Base-by-base conservation (phyloP, 2,113 vertebrate species). In the Pungitius pungitius region DNA sequence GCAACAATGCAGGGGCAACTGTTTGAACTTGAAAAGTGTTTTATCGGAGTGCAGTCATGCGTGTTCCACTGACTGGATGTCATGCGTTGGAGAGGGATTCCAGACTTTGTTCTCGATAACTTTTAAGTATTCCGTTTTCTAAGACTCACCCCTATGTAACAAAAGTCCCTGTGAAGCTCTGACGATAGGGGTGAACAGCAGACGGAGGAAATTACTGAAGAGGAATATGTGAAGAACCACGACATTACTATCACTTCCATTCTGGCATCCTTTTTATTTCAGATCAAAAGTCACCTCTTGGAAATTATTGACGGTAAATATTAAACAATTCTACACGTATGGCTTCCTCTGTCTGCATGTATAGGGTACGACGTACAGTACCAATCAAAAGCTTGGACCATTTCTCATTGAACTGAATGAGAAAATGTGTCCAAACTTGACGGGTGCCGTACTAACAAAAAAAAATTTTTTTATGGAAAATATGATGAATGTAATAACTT, bases 11-110 rank as follows among this genome's bases (percentile, higher is more conserved):
- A 15, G 5, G 12, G 82, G 85, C 81, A 60, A 82, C 78, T 77
- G 87, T 90, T 92, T 91, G 82, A 91, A 90, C 87, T 87, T 82
- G 70, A 77, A 54, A 71, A 72, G 79, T 83, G 86, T 91, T 88
- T 92, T 88, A 87, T 93, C 74, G 35, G 69, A 12, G 80, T 54
- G 85, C 89, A 75, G 75, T 78, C 90, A 88, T 85, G 90, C 85
- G 92, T 78, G 85, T 82, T 89, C 78, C 76, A 37, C 82, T 56
- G 84, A 80, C 84, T 89, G 74, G 80, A 88, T 82, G 89, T 86
- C 88, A 79, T 75, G 86, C 77, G 58, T 83, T 81, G 1, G 66
- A 77, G 80, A 76, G 52, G 59, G 77, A 83, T 40, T 74, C 80
- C 22, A 64, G 74, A 83, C 86, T 87, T 86, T 85, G 72, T 87